phyloP scores from a whole-genome alignment of 2,888 invertebrate species.

The Margaritifera margaritifera region DNA sequence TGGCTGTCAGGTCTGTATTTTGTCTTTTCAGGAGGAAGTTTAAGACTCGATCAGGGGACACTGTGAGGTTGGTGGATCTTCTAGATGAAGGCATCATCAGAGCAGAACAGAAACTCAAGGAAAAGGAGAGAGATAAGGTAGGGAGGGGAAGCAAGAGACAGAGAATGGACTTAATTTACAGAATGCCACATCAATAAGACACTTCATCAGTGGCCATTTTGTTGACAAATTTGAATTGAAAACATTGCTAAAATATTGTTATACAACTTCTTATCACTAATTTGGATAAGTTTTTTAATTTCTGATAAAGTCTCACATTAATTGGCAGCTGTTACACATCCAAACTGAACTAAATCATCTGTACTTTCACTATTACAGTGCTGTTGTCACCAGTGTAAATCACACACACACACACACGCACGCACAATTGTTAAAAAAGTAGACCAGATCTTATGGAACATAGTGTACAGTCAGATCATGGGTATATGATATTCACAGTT shows the following conservation, averaged over 20 bases:
- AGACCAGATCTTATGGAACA: too few relatives aligned
- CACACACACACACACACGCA: too few relatives aligned
- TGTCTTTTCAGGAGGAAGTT: conserved; percentile 87
- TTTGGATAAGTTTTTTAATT: too few relatives aligned
- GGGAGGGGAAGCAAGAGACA: conserved; percentile 4
- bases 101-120: conserved; percentile 86
- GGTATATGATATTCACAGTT: too few relatives aligned
- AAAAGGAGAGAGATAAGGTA: conserved; percentile 88
- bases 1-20: background rate
- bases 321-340: too few relatives aligned
- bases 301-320: too few relatives aligned
- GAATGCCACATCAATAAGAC: background rate
- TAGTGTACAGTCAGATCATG: too few relatives aligned
- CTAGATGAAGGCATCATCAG: conserved; percentile 91
- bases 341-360: too few relatives aligned
- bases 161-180: background rate
- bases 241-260: background rate
- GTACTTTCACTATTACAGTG: too few relatives aligned
- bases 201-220: background rate
- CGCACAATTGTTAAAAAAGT: too few relatives aligned
- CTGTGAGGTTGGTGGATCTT: conserved; percentile 88
- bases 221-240: background rate
- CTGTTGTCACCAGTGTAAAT: too few relatives aligned
- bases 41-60: conserved; percentile 97
- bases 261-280: too few relatives aligned